Evolutionary conservation across 2,888 invertebrate genomes (phyloP), one percentile per base, ranked within the genome.

Genomic region (Phaonia tiefii): DNA sequence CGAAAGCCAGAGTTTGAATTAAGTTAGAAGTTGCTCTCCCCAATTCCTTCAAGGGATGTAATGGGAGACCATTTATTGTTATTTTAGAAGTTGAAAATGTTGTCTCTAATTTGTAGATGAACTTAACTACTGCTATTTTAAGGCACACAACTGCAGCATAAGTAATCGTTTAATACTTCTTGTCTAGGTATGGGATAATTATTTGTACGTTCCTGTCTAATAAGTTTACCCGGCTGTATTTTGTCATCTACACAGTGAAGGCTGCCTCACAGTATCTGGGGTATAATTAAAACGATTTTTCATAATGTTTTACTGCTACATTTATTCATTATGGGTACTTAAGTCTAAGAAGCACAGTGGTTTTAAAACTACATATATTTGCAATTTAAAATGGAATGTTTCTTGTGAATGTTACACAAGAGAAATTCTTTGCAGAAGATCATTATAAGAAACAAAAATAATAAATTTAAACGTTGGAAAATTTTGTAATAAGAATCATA

Each of bases 271-370:
- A 15, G 7, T 26, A 44, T 31, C 46, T 31, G 26, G 58, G n/a
- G 31, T 71, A 39, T 58, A 58, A 46, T 58, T 58, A 71, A 37
- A 22, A 17, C 13, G 20, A 46, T 65, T 70, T 15, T 66, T 66
- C 26, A 58, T 71, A 71, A 58, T 70, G 5, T 20, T 56, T 56
- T 13, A 56, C 69, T 70, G 39, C 54, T 42, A 65, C 22, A 15
- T 66, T 49, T 71, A 17, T 46, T 17, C 46, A 44, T 26, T 71
- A 71, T 46, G 58, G 58, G 46, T 17, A 58, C 56, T 42, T 65
- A 44, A 66, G 31, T 46, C n/a, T 1, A 25, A 22, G 4, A n/a
- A 44, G 54, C 54, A 54, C 54, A 54, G 54, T 54, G 25, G 20
- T 54, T 22, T n/a, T 25, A 54, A 54, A 54, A 3, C 25, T 13